Conservation (phyloP, 2,113 vertebrate species). For the Tachysurus vachellii region DNA sequence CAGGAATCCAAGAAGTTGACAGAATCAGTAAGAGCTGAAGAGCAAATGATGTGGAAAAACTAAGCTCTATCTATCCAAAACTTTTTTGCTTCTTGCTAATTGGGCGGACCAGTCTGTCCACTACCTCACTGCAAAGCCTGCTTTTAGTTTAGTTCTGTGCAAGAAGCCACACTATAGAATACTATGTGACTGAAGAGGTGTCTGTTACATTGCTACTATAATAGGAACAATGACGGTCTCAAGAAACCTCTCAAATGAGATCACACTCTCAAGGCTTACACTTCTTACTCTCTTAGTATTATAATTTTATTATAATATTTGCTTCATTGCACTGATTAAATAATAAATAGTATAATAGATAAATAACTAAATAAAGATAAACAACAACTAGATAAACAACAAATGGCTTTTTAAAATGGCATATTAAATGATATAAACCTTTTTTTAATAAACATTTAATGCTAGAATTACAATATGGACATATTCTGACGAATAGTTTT, state of each 20-base stretch:
- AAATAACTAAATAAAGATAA: not conserved
- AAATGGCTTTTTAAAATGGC: not conserved
- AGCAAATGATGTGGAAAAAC: constrained; percentile 23
- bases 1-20: not conserved
- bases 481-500: not conserved
- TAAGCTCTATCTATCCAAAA: not conserved
- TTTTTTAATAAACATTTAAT: not conserved
- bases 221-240: not conserved
- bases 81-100: constrained; percentile 11
- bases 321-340: not conserved
- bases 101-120: not conserved
- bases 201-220: not conserved
- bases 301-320: not conserved
- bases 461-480: not conserved
- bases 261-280: not conserved
- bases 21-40: constrained; percentile 19
- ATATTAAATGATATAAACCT: too few relatives aligned
- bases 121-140: not conserved
- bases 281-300: not conserved
- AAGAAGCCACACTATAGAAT: not conserved
- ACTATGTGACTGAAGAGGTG: not conserved
- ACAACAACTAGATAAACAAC: not conserved
- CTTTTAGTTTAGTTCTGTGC: too few relatives aligned
- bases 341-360: not conserved
- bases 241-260: not conserved